A percentile compares a stretch with the other conserved stretches of the same genome.
These are phyloP conservation scores for Fratercula arctica DNA, from an alignment of 2,797 vertebrate genomes.

Conservation along the genomic window DNA sequence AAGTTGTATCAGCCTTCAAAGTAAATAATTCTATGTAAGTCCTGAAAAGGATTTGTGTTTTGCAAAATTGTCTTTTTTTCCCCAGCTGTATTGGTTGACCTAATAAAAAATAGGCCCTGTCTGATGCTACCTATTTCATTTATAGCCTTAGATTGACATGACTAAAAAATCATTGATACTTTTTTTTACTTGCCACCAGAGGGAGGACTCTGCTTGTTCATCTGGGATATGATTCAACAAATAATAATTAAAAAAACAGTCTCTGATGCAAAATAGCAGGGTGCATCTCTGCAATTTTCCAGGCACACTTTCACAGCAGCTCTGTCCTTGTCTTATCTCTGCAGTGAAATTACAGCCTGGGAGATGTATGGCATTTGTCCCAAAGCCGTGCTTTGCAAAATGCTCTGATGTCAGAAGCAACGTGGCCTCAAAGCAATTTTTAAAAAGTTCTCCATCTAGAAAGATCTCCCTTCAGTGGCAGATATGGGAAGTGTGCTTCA, in stretches of 20 bases:
- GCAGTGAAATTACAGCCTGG: not conserved
- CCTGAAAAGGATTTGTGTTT: not conserved
- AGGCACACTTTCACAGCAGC: not conserved
- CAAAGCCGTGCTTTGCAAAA: not conserved
- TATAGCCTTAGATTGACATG: not conserved
- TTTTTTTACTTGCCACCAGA: slow-evolving; percentile 42
- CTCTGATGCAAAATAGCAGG: not conserved
- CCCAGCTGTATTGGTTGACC: not conserved
- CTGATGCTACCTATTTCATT: not conserved
- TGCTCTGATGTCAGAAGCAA: not conserved
- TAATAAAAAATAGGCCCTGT: not conserved
- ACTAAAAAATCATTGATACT: not conserved
- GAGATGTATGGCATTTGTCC: not conserved
- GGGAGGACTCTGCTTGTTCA: slow-evolving; percentile 15
- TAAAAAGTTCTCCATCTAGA: not conserved
- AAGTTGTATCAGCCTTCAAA: not conserved
- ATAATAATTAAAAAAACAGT: not conserved
- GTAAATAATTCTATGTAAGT: not conserved
- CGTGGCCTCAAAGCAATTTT: not conserved
- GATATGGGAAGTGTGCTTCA: not conserved
- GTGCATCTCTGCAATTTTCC: not conserved
- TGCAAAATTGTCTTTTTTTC: not conserved
- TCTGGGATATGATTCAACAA: not conserved
- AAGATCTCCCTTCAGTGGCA: not conserved
- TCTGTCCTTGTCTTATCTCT: not conserved